Evolutionary conservation across 35 echinoderm and acorn worm species (phyloP).

Genomic region (Stichopus chloronotus): DNA sequence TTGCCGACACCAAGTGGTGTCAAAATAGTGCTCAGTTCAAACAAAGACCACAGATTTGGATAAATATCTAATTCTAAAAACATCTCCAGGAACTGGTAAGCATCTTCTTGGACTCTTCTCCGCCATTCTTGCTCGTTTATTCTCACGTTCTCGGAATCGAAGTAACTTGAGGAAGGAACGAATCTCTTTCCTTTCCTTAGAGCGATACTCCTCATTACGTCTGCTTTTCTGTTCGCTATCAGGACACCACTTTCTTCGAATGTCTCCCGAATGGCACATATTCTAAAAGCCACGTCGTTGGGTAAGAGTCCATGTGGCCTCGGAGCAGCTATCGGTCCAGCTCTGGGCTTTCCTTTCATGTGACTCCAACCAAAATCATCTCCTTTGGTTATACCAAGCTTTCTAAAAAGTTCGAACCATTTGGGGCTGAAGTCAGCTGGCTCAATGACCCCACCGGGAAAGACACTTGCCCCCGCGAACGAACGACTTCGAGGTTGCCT

Average conservation of each 20-base stretch:
- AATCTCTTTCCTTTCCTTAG: neutral
- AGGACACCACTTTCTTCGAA: conserved; percentile 94
- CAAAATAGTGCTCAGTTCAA: conserved; percentile 80
- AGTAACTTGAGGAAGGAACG: neutral
- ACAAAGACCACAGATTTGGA: conserved; percentile 89
- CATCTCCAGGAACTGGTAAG: conserved; percentile 58
- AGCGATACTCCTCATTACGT: neutral
- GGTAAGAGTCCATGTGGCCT: conserved; percentile 40
- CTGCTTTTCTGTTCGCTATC: conserved; percentile 27
- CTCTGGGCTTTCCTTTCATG: conserved; percentile 67
- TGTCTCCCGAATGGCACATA: conserved; percentile 93
- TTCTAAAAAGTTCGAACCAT: conserved; percentile 77
- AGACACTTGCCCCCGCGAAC: conserved; percentile 81
- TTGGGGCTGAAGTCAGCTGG: conserved; percentile 75
- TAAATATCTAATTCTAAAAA: conserved; percentile 54
- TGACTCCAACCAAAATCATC: conserved; percentile 66
- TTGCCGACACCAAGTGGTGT: conserved; percentile 63
- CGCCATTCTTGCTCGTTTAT: conserved; percentile 24
- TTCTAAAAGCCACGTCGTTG: conserved; percentile 78
- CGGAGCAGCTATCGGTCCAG: conserved; percentile 50
- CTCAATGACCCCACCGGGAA: conserved; percentile 86
- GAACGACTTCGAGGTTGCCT: conserved; percentile 50
- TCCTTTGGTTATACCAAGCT: conserved; percentile 38
- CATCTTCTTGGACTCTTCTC: conserved; percentile 45
- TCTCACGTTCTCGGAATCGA: neutral